Evolutionary conservation across 1,140 invertebrate species (phyloP), one percentile per base, ranked within the genome.

Genomic region (Zaprionus capensis): DNA sequence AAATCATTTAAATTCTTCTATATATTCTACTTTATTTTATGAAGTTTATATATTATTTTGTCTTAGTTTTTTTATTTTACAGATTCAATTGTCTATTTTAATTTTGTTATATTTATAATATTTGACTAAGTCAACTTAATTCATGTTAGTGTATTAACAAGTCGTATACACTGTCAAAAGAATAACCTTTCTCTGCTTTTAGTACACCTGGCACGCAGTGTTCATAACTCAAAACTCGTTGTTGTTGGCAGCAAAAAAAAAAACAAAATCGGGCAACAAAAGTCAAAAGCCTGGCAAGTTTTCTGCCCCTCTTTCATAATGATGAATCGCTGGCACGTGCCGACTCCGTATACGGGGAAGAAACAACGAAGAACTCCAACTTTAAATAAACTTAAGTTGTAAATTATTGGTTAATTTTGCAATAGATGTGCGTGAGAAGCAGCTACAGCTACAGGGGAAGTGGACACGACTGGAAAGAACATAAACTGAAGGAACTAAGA

Each of bases 161-260:
- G 68, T 46, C 59, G 36, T 14, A 15, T 2, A 11, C 2, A 12
- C 17, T 5, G 2, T 22, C 0, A 5, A 7, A 9, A 17, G 2
- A 44, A 44, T 17, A 17, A n/a, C n/a, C 17, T 17, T 17, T 46
- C n/a, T 5, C 26, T 15, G 31, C n/a, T 81, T 26, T 84, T 90
- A 68, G 81, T 80, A 88, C 76, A 88, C 84, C 84, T 88, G 85
- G 78, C 88, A 90, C 78, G 78, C 75, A 87, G 44, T 36, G 66
- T 78, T 64, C 90, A 91, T 91, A 91, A 91, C 79, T 91, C 85
- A 90, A 74, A 81, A 67, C 55, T 62, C 55, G 53, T 38, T 38
- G 36, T 38, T 38, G 12, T 14, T 72, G 64, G 67, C 74, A 62
- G 26, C 26, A 84, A 82, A 78, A 61, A 76, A 75, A 81, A 81